Percentiles rank a stretch among this genome's conserved stretches.
These are phyloP conservation scores for Indicator indicator DNA, from an alignment of 2,113 vertebrate genomes.

Conservation along the genomic window DNA sequence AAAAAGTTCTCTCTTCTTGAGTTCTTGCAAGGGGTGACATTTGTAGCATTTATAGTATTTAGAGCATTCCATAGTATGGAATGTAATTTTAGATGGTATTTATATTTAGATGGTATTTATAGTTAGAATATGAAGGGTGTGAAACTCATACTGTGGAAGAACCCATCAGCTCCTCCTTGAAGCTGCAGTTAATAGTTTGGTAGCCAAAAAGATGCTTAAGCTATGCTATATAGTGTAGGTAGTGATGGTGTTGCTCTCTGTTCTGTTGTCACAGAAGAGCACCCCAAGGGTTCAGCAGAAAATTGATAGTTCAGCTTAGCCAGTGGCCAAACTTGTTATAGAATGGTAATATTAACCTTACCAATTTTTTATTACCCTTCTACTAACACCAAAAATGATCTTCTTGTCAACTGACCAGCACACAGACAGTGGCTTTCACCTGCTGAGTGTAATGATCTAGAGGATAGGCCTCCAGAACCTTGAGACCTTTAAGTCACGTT, in stretches of 20 bases:
- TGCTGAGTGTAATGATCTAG: background rate
- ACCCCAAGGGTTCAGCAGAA: background rate
- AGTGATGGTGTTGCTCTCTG: background rate
- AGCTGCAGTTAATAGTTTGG: background rate
- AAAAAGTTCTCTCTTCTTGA: background rate
- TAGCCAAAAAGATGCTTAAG: background rate
- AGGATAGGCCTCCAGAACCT: background rate
- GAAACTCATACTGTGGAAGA: background rate
- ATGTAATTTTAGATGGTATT: background rate
- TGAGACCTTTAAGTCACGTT: background rate
- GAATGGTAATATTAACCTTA: background rate
- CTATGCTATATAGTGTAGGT: background rate
- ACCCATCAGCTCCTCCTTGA: background rate
- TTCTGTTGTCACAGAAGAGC: background rate
- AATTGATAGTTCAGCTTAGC: background rate
- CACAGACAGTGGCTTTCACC: background rate
- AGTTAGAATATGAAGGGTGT: background rate
- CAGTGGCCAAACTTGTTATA: background rate
- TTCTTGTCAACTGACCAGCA: background rate
- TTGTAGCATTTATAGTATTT: too few species aligned
- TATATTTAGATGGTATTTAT: background rate
- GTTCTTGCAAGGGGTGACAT: too few species aligned
- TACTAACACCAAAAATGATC: background rate
- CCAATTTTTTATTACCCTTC: background rate
- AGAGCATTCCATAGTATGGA: too few species aligned